Evolutionary conservation across 2,113 vertebrate species (phyloP).

Genomic region (Heliornis fulica): DNA sequence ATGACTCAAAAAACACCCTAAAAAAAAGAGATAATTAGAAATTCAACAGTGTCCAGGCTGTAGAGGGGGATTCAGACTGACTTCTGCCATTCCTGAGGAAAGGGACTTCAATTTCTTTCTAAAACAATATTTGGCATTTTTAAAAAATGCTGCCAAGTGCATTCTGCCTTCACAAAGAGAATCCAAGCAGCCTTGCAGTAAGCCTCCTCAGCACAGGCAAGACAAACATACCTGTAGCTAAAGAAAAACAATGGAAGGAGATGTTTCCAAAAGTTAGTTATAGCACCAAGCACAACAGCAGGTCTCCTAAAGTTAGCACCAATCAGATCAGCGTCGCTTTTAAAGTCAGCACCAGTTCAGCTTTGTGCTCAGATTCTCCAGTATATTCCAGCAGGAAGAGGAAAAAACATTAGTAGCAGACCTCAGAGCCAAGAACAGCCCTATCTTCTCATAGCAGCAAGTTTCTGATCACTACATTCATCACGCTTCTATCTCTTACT

Average conservation of each 20-base stretch:
- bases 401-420: neutral
- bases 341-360: neutral
- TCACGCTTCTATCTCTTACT: neutral
- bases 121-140: neutral
- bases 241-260: neutral
- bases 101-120: neutral
- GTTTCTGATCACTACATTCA: neutral
- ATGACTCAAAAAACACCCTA: neutral
- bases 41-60: neutral
- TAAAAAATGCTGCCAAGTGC: neutral
- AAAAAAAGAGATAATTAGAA: too few species aligned
- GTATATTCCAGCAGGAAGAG: neutral
- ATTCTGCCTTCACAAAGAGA: neutral
- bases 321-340: neutral
- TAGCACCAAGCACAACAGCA: neutral
- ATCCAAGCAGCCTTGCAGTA: neutral
- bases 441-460: conserved; percentile 23
- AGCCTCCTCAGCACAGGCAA: neutral
- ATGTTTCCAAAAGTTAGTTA: neutral
- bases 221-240: neutral
- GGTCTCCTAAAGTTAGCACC: neutral
- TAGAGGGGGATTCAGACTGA: neutral
- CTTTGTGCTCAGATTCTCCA: conserved; percentile 4
- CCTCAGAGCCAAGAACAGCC: neutral
- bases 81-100: neutral